Evolutionary conservation across 2,888 invertebrate species (phyloP).

Genomic region (Archips xylosteana): DNA sequence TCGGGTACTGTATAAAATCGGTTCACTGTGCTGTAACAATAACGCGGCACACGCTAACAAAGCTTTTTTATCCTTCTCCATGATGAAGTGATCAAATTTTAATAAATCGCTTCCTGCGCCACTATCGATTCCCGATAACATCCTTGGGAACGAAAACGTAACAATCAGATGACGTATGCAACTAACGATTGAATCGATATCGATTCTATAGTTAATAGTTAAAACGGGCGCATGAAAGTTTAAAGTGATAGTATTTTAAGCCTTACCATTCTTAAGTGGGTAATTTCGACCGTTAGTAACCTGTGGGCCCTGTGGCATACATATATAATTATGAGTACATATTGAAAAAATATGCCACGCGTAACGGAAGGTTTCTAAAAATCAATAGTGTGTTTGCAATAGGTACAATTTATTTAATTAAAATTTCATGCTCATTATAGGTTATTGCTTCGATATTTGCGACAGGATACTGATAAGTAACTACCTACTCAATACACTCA

Average conservation of each 20-base stretch:
- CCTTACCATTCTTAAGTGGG: no score
- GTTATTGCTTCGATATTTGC: no score
- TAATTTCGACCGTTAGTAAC: no score
- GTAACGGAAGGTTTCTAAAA: no score
- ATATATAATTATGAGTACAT: no score
- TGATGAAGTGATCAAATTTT: slow-evolving; percentile 72
- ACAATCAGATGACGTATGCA: slow-evolving; percentile 35
- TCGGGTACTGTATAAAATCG: slow-evolving; percentile 19
- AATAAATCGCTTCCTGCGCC: slow-evolving; percentile 78
- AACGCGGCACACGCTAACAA: slow-evolving; percentile 55
- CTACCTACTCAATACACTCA: no score
- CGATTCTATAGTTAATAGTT: slow-evolving; percentile 14
- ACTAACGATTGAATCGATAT: slow-evolving; percentile 29
- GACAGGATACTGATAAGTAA: no score
- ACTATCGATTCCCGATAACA: slow-evolving; percentile 58
- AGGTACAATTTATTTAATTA: no score
- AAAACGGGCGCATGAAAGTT: slow-evolving; percentile 8
- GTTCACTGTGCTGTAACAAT: slow-evolving; percentile 38
- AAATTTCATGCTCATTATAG: no score
- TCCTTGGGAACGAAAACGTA: slow-evolving; percentile 44
- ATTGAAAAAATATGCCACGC: no score
- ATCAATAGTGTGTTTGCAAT: no score
- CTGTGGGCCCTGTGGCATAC: no score
- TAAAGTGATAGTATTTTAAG: slow-evolving; percentile 15
- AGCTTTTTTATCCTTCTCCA: slow-evolving; percentile 62